phyloP scores from a whole-genome alignment of 2,888 invertebrate species.

The Pollenia amentaria region DNA sequence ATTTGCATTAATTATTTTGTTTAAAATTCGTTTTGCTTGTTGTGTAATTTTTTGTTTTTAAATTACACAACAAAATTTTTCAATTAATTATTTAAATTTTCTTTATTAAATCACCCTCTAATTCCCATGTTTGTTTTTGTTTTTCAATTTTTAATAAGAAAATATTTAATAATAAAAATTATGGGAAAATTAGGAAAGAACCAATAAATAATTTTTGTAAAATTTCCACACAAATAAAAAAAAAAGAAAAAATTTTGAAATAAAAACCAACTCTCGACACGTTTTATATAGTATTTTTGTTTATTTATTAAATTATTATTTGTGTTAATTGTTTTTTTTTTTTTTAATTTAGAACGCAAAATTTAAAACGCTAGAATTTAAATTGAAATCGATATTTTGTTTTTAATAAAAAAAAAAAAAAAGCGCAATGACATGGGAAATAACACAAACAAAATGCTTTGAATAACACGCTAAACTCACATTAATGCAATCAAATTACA shows the following conservation, averaged over 20 bases:
- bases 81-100: slow-evolving; percentile 15
- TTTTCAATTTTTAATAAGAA: background rate
- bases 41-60: slow-evolving; percentile 6
- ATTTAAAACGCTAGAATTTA: slow-evolving; percentile 3
- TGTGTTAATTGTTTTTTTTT: slow-evolving; percentile 22
- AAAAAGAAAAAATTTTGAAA: background rate
- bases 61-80: slow-evolving; percentile 23
- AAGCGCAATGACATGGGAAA: background rate
- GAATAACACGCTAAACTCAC: slow-evolving; percentile 14
- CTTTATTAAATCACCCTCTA: background rate
- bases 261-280: slow-evolving; percentile 16
- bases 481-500: slow-evolving; percentile 36
- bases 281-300: slow-evolving; percentile 7
- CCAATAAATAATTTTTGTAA: background rate
- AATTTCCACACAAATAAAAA: slow-evolving; percentile 30
- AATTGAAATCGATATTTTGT: slow-evolving; percentile 10
- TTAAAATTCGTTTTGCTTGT: slow-evolving; percentile 10
- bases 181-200: background rate
- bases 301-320: slow-evolving; percentile 21
- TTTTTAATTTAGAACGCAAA: background rate
- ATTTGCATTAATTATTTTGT: slow-evolving; percentile 4
- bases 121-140: background rate
- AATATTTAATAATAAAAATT: slow-evolving; percentile 17
- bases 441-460: background rate
- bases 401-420: background rate